Conservation (phyloP, 2,113 vertebrate species). For the Hydrolagus affinis region DNA sequence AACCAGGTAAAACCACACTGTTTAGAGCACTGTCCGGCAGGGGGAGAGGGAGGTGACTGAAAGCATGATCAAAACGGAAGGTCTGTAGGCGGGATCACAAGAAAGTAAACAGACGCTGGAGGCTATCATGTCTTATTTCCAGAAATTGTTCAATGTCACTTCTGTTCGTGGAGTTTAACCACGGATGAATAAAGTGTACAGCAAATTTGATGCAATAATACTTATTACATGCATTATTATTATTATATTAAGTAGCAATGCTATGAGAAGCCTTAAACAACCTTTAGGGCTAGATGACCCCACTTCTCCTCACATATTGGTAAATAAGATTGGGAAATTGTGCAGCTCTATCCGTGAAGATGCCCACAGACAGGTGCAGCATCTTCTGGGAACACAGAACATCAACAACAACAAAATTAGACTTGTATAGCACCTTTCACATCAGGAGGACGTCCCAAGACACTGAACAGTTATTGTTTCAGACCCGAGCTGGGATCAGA, state of each 20-base stretch:
- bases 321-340: constrained; percentile 63
- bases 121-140: constrained; percentile 77
- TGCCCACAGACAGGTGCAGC: constrained; percentile 49
- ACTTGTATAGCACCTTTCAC: too few species aligned
- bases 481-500: too few species aligned
- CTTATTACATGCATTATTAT: too few species aligned
- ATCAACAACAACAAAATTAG: too few species aligned
- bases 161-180: constrained; percentile 72
- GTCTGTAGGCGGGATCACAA: constrained; percentile 40
- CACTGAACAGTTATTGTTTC: too few species aligned
- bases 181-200: constrained; percentile 82
- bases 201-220: constrained; percentile 71
- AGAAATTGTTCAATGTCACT: constrained; percentile 75
- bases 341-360: constrained; percentile 48
- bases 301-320: constrained; percentile 59
- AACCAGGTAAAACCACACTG: too few species aligned
- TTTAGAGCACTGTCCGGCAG: too few species aligned
- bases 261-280: constrained; percentile 70
- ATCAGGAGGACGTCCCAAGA: too few species aligned
- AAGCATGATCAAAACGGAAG: too few species aligned
- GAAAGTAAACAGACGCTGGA: constrained; percentile 59
- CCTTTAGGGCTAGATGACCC: constrained; percentile 67
- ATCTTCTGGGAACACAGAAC: constrained; percentile 64
- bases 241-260: too few species aligned
- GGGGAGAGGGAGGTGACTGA: too few species aligned